Evolutionary conservation across 2,888 invertebrate species (phyloP).

Genomic region (Lasiommata megera): DNA sequence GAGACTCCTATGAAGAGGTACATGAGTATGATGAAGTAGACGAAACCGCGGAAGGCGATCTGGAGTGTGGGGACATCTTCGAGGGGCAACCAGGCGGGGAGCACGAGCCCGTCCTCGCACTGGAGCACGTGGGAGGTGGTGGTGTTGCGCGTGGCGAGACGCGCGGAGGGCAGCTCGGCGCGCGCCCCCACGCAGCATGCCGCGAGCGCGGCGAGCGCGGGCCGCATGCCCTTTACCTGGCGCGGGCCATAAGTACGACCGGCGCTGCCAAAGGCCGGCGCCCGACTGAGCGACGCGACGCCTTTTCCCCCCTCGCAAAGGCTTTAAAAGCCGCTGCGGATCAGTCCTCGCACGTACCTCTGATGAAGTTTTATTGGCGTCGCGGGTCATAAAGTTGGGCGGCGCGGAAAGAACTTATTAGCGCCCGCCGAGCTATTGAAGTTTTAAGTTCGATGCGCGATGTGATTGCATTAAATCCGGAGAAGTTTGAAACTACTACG

Average conservation of each 20-base stretch:
- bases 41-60: constrained; percentile 90
- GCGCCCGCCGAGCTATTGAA: constrained; percentile 47
- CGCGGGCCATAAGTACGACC: constrained; percentile 63
- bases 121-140: constrained; percentile 62
- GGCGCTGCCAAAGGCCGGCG: constrained; percentile 75
- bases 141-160: constrained; percentile 60
- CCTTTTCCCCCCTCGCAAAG: constrained; percentile 37
- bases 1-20: constrained; percentile 99
- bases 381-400: constrained; percentile 54
- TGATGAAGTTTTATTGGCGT: constrained; percentile 66
- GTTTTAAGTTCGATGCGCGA: constrained; percentile 38
- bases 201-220: constrained; percentile 76
- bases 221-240: constrained; percentile 74
- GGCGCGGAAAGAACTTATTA: constrained; percentile 56
- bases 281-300: constrained; percentile 67
- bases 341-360: constrained; percentile 37
- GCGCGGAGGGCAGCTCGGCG: constrained; percentile 66
- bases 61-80: constrained; percentile 88
- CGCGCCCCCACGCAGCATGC: constrained; percentile 69
- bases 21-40: constrained; percentile 93
- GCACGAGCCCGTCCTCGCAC: constrained; percentile 92
- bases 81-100: constrained; percentile 94
- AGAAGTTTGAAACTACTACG: neutral
- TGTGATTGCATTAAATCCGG: constrained; percentile 5
- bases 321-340: constrained; percentile 35